Evolutionary conservation across 2,888 invertebrate genomes (phyloP), one percentile per base, ranked within the genome.

Genomic region (Eupithecia tripunctaria): DNA sequence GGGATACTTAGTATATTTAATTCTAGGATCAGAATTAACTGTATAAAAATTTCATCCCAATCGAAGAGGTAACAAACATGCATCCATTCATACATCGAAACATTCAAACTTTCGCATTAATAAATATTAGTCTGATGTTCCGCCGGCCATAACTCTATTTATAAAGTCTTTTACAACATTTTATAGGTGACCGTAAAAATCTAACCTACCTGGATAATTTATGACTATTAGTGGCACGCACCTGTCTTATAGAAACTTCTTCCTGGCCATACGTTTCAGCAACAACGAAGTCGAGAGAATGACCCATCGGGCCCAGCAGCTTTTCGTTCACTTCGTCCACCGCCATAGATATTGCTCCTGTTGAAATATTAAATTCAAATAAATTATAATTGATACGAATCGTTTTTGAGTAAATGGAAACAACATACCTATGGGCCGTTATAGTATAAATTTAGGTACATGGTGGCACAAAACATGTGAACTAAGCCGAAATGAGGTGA

Each of bases 221-320:
- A 75, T 78, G 68, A 71, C 68, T 29, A 70, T 15, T 43, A 25
- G 75, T 67, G 41, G 72, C 66, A 82, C 84, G 63, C 80, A 94
- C 94, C 91, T 96, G 96, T 70, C 96, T 95, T 79, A 99, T 98
- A 86, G 98, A 98, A 72, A 96, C 96, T 80, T 96, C 96, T 90
- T 99, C 98, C 85, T 97, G 97, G 0, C 99, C 99, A 89, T 96
- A 98, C 0, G 99, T 99, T 91, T 99, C 99, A 1, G 98, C 98
- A 6, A 98, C 96, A 27, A 97, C 94, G 84, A 98, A 98, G 77
- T 96, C 96, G 73, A 98, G 90, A 0, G 95, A 95, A 88, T 98
- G 97, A 0, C 97, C 97, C 79, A 96, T 94, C 38, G 93, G 93
- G 0, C 93, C 94, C 41, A 96, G 88, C 70, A 95, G 92, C 64